Evolutionary conservation across 2,113 vertebrate genomes (phyloP), one percentile per base, ranked within the genome.

Genomic region (Riparia riparia): DNA sequence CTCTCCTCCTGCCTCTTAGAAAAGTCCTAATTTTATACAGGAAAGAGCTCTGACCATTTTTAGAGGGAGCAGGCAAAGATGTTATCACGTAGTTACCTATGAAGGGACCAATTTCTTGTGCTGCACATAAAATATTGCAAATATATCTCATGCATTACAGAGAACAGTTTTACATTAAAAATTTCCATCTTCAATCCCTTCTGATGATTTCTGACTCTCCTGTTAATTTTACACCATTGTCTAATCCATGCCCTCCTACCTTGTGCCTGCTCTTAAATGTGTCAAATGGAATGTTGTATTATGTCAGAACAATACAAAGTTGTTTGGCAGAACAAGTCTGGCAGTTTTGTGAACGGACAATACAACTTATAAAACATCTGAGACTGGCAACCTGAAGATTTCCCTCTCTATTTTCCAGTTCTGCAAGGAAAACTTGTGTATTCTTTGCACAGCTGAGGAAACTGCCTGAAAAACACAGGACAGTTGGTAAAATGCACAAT

Each of bases 11-110:
- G 14, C 17, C 39, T 87, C 83, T 88, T 63, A 56, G 28, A 76
- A 68, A 90, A 19, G 32, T 37, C 37, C 25, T 57, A 47, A 71
- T 42, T 74, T 89, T 76, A 57, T 11, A 47, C 22, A 70, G 34
- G 42, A 77, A 74, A 64, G 26, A 66, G 26, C 26, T 82, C 22
- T 83, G 47, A n/a, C 4, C 2, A 1, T 8, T 83, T 82, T 45
- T 56, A 47, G 51, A 44, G 21, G 12, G 28, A 84, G 19, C 14
- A 37, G 14, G 19, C 15, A 29, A 44, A 68, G 54, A 17, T 8
- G 8, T 64, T 68, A 18, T 34, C n/a, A 14, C 0, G 0, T 6
- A 37, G 5, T 21, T 45, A 22, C 13, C n/a, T 14, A 22, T 14
- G 29, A 68, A 60, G 25, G 10, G 14, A 77, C 15, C 44, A 66